These are phyloP conservation scores for Eulacestoma nigropectus DNA, from an alignment of 2,113 vertebrate species.

Conservation along the genomic window DNA sequence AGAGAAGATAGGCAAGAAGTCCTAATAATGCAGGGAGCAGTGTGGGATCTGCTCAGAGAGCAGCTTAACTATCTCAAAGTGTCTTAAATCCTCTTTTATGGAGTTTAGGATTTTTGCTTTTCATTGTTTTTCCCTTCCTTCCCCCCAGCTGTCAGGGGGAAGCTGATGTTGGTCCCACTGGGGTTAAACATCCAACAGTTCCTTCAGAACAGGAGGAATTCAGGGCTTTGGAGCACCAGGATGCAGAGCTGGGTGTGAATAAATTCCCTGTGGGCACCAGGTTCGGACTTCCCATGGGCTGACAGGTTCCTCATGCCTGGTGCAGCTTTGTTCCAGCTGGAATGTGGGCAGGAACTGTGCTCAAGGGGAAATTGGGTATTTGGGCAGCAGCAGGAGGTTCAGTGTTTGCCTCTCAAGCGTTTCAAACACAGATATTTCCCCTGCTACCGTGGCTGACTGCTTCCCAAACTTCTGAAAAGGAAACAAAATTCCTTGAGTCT, in stretches of 20 bases:
- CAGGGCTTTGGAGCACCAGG: background rate
- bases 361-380: background rate
- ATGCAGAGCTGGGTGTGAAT: rapidly evolving
- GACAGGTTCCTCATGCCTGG: background rate
- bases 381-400: background rate
- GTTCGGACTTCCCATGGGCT: background rate
- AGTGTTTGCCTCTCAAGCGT: background rate
- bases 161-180: background rate
- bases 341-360: background rate
- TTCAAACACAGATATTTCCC: background rate
- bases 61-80: background rate
- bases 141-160: background rate
- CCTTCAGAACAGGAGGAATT: background rate
- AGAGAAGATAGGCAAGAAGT: background rate
- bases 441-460: background rate
- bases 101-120: background rate
- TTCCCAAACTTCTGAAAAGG: background rate
- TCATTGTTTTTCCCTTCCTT: background rate
- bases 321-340: background rate
- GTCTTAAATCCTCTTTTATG: background rate
- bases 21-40: background rate
- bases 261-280: background rate
- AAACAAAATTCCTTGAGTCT: background rate
- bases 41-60: background rate
- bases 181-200: background rate